A percentile compares a stretch with the other conserved stretches of the same genome.
Conservation (phyloP, 1,140 invertebrate genomes). For the Trichomalopsis sarcophagae region DNA sequence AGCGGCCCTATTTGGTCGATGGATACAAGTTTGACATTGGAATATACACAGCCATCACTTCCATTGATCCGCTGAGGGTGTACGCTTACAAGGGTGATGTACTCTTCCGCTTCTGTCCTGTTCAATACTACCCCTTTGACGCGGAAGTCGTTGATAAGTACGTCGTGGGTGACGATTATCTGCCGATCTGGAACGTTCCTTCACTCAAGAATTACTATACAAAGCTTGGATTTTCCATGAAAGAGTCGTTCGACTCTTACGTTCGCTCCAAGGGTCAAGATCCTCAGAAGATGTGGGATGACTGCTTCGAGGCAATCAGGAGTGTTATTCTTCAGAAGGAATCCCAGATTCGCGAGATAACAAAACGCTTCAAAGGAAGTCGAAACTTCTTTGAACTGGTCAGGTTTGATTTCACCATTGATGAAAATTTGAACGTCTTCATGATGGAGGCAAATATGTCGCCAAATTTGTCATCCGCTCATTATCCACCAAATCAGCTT, state of each 20-base stretch:
- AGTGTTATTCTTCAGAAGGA: slow-evolving; percentile 87
- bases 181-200: slow-evolving; percentile 95
- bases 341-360: slow-evolving; percentile 77
- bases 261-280: slow-evolving; percentile 82
- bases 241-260: slow-evolving; percentile 90
- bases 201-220: slow-evolving; percentile 87
- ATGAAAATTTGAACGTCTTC: slow-evolving; percentile 90
- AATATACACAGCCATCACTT: slow-evolving; percentile 94
- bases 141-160: slow-evolving; percentile 89
- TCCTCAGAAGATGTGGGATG: slow-evolving; percentile 85
- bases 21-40: slow-evolving; percentile 98
- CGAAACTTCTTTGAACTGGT: slow-evolving; percentile 96
- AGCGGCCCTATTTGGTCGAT: slow-evolving; percentile 88
- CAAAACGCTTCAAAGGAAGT: slow-evolving; percentile 67
- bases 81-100: slow-evolving; percentile 94
- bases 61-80: slow-evolving; percentile 90
- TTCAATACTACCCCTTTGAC: slow-evolving; percentile 96
- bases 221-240: slow-evolving; percentile 88
- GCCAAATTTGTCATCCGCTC: slow-evolving; percentile 95
- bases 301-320: slow-evolving; percentile 87
- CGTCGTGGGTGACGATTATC: slow-evolving; percentile 95
- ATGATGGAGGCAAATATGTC: slow-evolving; percentile 99
- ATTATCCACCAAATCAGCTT: slow-evolving; percentile 90
- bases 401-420: slow-evolving; percentile 94
- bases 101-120: slow-evolving; percentile 93